Evolutionary conservation across 2,888 invertebrate genomes (phyloP), one percentile per base, ranked within the genome.

Genomic region (Melanophora roralis): DNA sequence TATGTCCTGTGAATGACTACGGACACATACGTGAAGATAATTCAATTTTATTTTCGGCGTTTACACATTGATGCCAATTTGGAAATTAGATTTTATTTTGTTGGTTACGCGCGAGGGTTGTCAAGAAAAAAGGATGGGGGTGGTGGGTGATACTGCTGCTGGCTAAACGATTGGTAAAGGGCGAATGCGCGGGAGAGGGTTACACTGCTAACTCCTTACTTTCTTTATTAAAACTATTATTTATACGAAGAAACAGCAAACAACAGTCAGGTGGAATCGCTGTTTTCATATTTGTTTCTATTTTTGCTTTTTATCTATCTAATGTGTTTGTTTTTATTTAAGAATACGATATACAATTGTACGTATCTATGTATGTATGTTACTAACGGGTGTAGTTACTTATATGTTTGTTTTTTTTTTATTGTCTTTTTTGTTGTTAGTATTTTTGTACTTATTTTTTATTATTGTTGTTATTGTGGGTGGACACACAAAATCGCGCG

Each of bases 31-130:
- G 85, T 86, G 83, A 81, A 85, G 86, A 87, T 88, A 88, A 88
- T 88, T 88, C 87, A 88, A 88, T 88, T 87, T 88, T 85, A 87
- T 88, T 87, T 88, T 85, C 85, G 86, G 85, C 85, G 76, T 87
- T 87, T 87, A 86, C 86, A 86, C 88, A 87, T 88, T 86, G 86
- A 87, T 88, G 88, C 88, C 88, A 87, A 87, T 85, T 88, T 86
- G 81, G 84, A 87, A 85, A 88, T 87, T 87, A 87, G 87, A 88
- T 87, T 87, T 87, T 84, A 85, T 85, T 85, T 84, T 85, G 86
- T 83, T 86, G 85, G 83, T 80, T 84, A 77, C 69, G 80, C 67
- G 79, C 72, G 75, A 60, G 82, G 83, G 83, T 79, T 79, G 78
- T 53, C 77, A 51, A 71, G 72, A 74, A 79, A n/a, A n/a, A n/a